A percentile compares a stretch with the other conserved stretches of the same genome.
Conservation (phyloP, 2,797 vertebrate genomes). For the Buceros bicornis region DNA sequence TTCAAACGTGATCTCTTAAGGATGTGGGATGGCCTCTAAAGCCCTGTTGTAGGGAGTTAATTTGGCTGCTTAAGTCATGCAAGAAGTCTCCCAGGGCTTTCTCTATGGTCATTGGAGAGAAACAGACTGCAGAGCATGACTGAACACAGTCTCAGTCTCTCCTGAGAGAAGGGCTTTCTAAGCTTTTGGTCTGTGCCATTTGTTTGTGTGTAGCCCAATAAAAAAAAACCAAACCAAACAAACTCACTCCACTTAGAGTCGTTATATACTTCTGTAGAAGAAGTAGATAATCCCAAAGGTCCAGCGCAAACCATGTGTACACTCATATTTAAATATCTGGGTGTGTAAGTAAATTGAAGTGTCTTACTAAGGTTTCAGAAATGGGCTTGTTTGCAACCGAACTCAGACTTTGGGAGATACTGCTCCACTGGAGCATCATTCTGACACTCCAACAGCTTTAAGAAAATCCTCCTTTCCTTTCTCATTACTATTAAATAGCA, state of each 20-base stretch:
- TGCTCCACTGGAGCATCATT: neutral
- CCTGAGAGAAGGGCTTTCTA: neutral
- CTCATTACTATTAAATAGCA: constrained; percentile 67
- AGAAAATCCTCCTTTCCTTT: constrained; percentile 19
- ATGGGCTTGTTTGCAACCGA: neutral
- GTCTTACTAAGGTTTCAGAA: neutral
- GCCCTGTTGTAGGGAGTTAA: neutral
- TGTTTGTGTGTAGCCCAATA: neutral
- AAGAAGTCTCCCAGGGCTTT: neutral
- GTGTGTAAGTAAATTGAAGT: neutral
- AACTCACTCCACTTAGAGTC: neutral
- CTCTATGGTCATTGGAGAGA: neutral
- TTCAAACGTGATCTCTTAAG: neutral
- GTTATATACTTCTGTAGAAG: neutral
- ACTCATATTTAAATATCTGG: neutral
- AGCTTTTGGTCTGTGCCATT: neutral
- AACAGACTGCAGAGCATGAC: neutral
- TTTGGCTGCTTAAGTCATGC: neutral
- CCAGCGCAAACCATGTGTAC: neutral
- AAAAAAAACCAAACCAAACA: neutral
- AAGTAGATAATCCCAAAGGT: neutral
- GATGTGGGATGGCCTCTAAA: neutral
- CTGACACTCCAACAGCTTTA: neutral
- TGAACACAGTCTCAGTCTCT: neutral
- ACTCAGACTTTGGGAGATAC: neutral